These are phyloP conservation scores for Cromileptes altivelis DNA, from an alignment of 2,113 vertebrate species.

Conservation along the genomic window DNA sequence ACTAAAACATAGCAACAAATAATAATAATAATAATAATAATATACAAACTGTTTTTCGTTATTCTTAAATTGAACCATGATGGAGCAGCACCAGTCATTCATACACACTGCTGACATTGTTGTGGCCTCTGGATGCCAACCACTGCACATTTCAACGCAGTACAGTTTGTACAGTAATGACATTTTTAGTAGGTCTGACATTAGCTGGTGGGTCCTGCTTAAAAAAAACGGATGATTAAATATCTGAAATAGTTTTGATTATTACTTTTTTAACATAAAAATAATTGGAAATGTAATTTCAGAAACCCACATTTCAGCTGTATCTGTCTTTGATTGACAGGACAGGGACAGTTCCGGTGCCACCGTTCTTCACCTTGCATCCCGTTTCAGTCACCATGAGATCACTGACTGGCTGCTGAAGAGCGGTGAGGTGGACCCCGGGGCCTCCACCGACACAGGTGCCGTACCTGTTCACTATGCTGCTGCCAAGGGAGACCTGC, in stretches of 20 bases:
- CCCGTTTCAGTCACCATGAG: slow-evolving; percentile 95
- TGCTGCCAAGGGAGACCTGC: slow-evolving; percentile 97
- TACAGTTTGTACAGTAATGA: too few relatives aligned
- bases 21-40: too few relatives aligned
- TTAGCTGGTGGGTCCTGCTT: background rate
- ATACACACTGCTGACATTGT: background rate
- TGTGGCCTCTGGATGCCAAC: background rate
- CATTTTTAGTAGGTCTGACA: background rate
- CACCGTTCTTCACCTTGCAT: slow-evolving; percentile 95
- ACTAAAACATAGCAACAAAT: background rate
- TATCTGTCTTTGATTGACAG: slow-evolving; percentile 75
- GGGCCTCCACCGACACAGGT: slow-evolving; percentile 90
- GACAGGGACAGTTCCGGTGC: slow-evolving; percentile 95
- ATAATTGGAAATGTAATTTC: too few relatives aligned
- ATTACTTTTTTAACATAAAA: background rate
- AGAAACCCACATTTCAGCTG: background rate
- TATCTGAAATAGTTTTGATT: background rate
- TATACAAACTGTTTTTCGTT: background rate
- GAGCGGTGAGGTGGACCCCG: slow-evolving; percentile 89
- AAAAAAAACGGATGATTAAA: background rate
- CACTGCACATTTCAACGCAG: background rate
- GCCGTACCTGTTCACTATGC: slow-evolving; percentile 95
- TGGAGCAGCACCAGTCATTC: background rate
- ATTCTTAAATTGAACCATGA: background rate
- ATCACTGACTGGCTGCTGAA: slow-evolving; percentile 94